Evolutionary conservation across 2,113 vertebrate genomes (phyloP).

Genomic region (Psilopsiagon aurifrons): DNA sequence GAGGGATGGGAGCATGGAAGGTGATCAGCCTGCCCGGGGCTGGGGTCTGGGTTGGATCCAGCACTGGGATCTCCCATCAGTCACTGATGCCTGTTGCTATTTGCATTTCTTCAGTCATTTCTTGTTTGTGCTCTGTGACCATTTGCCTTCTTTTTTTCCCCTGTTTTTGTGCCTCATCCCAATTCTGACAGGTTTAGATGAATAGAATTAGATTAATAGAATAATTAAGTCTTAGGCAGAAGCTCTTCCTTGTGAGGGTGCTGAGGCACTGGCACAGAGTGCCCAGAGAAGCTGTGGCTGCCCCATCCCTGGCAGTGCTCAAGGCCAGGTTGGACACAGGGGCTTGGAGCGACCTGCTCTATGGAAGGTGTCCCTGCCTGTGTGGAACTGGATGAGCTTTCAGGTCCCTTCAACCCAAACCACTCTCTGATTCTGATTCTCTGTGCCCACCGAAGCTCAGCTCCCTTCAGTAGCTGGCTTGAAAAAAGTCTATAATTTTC

Average conservation of each 20-base stretch:
- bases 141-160: neutral
- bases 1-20: neutral
- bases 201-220: neutral
- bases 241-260: neutral
- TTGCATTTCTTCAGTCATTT: neutral
- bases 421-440: neutral
- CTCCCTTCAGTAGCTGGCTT: conserved; percentile 14
- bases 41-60: neutral
- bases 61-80: accelerated
- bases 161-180: neutral
- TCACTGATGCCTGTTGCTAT: neutral
- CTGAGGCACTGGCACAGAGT: neutral
- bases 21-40: neutral
- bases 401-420: neutral
- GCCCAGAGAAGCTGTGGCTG: neutral
- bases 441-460: neutral
- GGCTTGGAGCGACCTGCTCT: neutral
- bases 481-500: neutral
- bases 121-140: neutral
- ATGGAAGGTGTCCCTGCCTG: neutral
- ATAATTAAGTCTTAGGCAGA: neutral
- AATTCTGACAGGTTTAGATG: neutral
- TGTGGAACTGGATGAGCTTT: neutral
- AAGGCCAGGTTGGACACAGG: neutral
- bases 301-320: neutral